Conservation (phyloP, 1,140 invertebrate genomes). For the Mactra quadrangularis region DNA sequence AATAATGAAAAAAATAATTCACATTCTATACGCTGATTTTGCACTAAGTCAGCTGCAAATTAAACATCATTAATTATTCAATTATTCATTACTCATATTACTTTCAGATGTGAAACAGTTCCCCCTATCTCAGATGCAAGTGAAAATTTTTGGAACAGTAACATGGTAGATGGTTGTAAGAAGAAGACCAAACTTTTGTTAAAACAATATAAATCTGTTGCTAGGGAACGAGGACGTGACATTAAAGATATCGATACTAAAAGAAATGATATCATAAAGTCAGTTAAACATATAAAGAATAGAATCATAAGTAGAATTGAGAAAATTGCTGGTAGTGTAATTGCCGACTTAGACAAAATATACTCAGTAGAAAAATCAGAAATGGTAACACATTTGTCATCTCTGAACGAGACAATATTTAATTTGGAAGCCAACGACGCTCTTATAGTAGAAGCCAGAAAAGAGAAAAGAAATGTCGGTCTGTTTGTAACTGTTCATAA, state of each 20-base stretch:
- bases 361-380: conserved; percentile 37
- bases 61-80: background rate
- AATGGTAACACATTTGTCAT: conserved; percentile 29
- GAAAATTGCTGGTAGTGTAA: conserved; percentile 5
- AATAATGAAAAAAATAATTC: background rate
- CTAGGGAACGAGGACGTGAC: conserved; percentile 42
- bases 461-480: conserved; percentile 2
- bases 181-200: conserved; percentile 6
- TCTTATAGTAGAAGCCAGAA: background rate
- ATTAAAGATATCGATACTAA: conserved; percentile 32
- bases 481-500: conserved; percentile 40
- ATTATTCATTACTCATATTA: background rate
- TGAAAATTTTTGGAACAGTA: conserved; percentile 1
- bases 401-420: conserved; percentile 1
- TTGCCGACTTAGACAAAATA: conserved; percentile 14
- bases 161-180: background rate
- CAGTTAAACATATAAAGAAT: conserved; percentile 19
- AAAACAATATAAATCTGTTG: conserved; percentile 32
- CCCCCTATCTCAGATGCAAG: conserved; percentile 26
- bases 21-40: background rate
- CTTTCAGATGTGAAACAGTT: conserved; percentile 16
- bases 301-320: conserved; percentile 27
- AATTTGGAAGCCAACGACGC: conserved; percentile 12
- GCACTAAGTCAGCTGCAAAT: background rate
- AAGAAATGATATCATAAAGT: conserved; percentile 25